These are phyloP conservation scores for Sweltsa coloradensis DNA, from an alignment of 1,140 invertebrate species.

Conservation along the genomic window DNA sequence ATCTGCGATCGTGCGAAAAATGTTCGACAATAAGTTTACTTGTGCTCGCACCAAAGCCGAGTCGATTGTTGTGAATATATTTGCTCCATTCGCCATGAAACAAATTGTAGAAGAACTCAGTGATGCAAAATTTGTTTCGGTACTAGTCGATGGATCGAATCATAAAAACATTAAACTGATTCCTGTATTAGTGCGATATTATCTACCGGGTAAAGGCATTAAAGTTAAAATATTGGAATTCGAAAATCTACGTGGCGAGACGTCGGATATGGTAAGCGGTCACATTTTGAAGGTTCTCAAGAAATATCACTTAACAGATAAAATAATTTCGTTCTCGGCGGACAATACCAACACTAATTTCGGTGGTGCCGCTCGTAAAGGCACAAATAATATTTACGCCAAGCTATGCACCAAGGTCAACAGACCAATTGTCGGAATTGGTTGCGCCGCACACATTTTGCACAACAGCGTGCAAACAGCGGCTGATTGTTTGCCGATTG, in stretches of 20 bases:
- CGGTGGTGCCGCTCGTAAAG: conserved; percentile 18
- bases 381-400: conserved; percentile 18
- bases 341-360: conserved; percentile 25
- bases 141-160: conserved; percentile 19
- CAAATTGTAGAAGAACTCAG: conserved; percentile 13
- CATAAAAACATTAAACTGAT: conserved; percentile 19
- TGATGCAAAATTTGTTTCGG: conserved; percentile 13
- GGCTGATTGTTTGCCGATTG: conserved; percentile 19
- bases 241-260: conserved; percentile 16
- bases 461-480: conserved; percentile 20
- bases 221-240: conserved; percentile 19
- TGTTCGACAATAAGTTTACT: conserved; percentile 18
- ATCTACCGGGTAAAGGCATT: conserved; percentile 17
- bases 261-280: conserved; percentile 12
- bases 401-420: conserved; percentile 17
- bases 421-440: conserved; percentile 16
- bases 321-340: conserved; percentile 21
- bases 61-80: conserved; percentile 18
- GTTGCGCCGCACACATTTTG: conserved; percentile 21
- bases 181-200: conserved; percentile 19
- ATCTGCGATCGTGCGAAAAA: conserved; percentile 10
- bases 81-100: conserved; percentile 14
- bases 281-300: conserved; percentile 9
- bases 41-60: conserved; percentile 16
- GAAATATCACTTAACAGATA: conserved; percentile 14